These are phyloP conservation scores for Priocnemis perturbator DNA, from an alignment of 2,888 invertebrate species.

Conservation along the genomic window DNA sequence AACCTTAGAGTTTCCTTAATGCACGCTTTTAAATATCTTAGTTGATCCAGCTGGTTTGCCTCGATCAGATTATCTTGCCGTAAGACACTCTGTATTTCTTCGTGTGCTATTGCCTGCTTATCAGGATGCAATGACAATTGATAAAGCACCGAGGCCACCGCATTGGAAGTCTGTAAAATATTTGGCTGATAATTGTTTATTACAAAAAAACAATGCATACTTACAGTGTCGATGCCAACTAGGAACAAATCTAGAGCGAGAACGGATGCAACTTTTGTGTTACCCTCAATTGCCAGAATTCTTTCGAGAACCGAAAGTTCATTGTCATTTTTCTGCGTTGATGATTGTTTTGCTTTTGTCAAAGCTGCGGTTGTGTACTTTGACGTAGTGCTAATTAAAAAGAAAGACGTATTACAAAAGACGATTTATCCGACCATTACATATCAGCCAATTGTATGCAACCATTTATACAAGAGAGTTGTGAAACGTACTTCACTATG, in stretches of 20 bases:
- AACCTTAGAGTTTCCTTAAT: conserved; percentile 86
- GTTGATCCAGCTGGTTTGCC: conserved; percentile 79
- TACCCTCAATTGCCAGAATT: conserved; percentile 79
- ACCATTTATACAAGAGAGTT: neutral
- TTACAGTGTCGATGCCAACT: conserved; percentile 75
- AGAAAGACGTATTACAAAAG: conserved; percentile 11
- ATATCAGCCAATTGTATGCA: neutral
- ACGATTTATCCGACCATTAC: too few relatives aligned
- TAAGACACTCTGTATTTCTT: conserved; percentile 78
- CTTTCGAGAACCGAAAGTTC: conserved; percentile 82
- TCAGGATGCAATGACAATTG: conserved; percentile 82
- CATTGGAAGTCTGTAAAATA: conserved; percentile 82
- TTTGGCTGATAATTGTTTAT: too few relatives aligned
- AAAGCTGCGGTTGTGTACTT: conserved; percentile 80
- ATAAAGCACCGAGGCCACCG: conserved; percentile 84
- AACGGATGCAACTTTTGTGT: conserved; percentile 81
- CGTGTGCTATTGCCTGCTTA: conserved; percentile 80
- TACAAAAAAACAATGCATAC: conserved; percentile 35
- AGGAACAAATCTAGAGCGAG: conserved; percentile 86
- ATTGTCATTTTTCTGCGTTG: conserved; percentile 69
- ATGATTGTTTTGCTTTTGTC: conserved; percentile 61
- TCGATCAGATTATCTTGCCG: conserved; percentile 77
- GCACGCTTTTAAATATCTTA: conserved; percentile 84
- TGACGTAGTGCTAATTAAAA: conserved; percentile 78
- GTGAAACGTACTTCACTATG: conserved; percentile 79